Evolutionary conservation across 1,140 invertebrate genomes (phyloP), one percentile per base, ranked within the genome.

Genomic region (Parasteatoda tepidariorum): DNA sequence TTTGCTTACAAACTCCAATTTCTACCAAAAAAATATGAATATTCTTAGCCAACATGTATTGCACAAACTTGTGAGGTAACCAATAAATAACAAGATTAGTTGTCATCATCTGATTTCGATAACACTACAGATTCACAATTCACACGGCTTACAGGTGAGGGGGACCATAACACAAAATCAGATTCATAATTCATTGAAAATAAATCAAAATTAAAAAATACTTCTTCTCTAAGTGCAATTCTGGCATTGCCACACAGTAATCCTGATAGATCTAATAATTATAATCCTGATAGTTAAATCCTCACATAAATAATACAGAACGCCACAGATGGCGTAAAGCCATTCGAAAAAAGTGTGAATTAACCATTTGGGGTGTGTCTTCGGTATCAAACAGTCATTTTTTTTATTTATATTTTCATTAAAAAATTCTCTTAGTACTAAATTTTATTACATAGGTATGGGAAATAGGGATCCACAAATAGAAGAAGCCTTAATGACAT

Each of bases 371-470:
- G 38, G 26, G 31, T 33, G 31, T 67, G 64, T 67, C 31, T 64
- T 34, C 33, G 24, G 66, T 71, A 71, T 71, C 68, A 71, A 71
- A 71, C 68, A 71, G 41, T 57, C 68, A 55, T 15, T n/a, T 22
- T 55, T 71, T 15, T n/a, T n/a, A n/a, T n/a, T n/a, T n/a, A n/a
- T 18, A 24, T 48, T 57, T 71, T 57, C 68, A 55, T 71, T 71
- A 71, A 57, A 71, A 71, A 71, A 71, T 71, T 54, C 41, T 55
- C 24, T n/a, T 54, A 57, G 26, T 71, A 71, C 68, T 71, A 71
- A 71, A 71, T 55, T 54, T 71, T 71, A 48, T 48, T 48, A 71
- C 68, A 55, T n/a, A 18, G 68, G 61, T 18, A 18, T 9, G 38
- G 38, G 18, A 48, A 34, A 55, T 55, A 9, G 68, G 68, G 68